Evolutionary conservation across 2,113 vertebrate species (phyloP).

Genomic region (Peromyscus leucopus): DNA sequence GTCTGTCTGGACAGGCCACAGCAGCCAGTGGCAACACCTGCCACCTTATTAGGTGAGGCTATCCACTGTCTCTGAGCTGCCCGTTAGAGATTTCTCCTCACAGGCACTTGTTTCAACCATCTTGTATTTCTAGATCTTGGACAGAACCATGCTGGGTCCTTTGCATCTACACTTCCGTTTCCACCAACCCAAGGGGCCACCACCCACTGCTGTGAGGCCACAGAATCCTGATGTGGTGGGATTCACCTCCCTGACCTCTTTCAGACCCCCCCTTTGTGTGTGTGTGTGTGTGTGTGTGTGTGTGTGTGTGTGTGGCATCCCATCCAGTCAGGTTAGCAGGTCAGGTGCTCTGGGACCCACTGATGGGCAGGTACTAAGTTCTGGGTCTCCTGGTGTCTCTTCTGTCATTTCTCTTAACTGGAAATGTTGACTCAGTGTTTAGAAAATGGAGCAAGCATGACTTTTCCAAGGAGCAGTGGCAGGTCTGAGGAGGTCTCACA

Average conservation of each 20-base stretch:
- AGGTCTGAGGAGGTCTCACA: not conserved
- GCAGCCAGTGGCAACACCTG: not conserved
- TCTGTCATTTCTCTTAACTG: not conserved
- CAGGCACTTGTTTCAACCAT: not conserved
- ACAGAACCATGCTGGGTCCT: not conserved
- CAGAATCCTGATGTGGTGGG: not conserved
- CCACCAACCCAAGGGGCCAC: not conserved
- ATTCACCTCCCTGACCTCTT: not conserved
- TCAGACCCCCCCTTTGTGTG: too few species aligned
- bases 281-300: too few species aligned
- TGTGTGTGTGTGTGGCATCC: too few species aligned
- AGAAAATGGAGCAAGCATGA: not conserved
- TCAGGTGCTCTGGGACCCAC: not conserved
- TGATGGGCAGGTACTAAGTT: not conserved
- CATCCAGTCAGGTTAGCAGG: not conserved
- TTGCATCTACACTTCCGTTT: not conserved
- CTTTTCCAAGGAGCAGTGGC: not conserved
- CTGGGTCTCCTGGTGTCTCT: not conserved
- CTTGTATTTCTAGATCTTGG: not conserved
- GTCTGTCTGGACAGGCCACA: not conserved
- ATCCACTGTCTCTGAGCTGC: not conserved
- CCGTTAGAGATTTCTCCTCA: too few species aligned
- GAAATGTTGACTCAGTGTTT: not conserved
- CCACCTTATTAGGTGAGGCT: not conserved
- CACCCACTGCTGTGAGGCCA: not conserved